Base-by-base conservation (phyloP, 2,797 vertebrate genomes). In the Nothura maculosa region DNA sequence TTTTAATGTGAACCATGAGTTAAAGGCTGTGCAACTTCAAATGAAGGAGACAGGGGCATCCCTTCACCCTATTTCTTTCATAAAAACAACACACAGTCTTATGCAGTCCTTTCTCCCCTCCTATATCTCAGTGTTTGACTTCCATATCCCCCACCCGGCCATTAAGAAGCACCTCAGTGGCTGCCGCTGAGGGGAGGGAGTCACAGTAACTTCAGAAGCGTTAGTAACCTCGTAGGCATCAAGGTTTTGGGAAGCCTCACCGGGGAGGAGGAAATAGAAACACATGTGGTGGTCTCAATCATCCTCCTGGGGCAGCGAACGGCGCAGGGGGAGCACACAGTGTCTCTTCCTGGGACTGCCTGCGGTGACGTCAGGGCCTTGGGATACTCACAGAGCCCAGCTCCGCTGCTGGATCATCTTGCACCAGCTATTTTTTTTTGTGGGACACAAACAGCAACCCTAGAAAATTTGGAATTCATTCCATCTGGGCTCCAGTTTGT, bases 241-340 rank as follows among this genome's bases (percentile, higher is more conserved):
- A 92, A 94, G 94, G 60, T 85, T 96, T 97, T 93, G 92, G 89
- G 94, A 95, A 97, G 91, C 96, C 94, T 96, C 84, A 96, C 82
- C 92, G 90, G 93, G 68, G 87, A 72, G 85, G 95, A 91, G 92
- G 96, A 97, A 98, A 97, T 97, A 98, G 97, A 96, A 98, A 96
- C 97, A 97, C 97, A 97, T 95, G 91, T 97, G 96, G 84, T 95
- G 89, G 89, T 45, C 95, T 97, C 97, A 98, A 97, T 97, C 97
- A 97, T 96, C 91, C 91, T 81, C 86, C 90, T 17, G 92, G 89
- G 89, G 62, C 91, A 96, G 91, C 92, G 91, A 58, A 82, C 95
- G 72, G 70, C 90, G 90, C 70, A 74, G 8, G n/a, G 74, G 89
- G 34, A 95, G 93, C 85, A 96, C 94, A 91, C 40, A n/a, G 76